Percentiles rank a stretch among this genome's conserved stretches.
phyloP scores from a whole-genome alignment of 2,888 invertebrate genomes.

The Nipponacmea schrenckii region DNA sequence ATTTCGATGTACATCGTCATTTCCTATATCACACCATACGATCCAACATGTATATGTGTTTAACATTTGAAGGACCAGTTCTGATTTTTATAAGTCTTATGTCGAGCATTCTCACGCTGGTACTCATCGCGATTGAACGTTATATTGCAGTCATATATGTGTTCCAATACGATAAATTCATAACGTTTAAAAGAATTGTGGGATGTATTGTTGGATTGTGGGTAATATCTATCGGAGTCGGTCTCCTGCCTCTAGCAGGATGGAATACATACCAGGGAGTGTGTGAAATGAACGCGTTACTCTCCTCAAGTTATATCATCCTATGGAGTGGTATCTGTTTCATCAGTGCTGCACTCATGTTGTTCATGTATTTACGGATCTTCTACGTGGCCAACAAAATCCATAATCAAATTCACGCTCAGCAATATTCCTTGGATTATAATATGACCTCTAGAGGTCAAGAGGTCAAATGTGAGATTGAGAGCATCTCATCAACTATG shows the following conservation, averaged over 20 bases:
- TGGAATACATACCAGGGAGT: constrained; percentile 16
- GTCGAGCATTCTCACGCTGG: constrained; percentile 32
- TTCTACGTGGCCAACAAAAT: constrained; percentile 28
- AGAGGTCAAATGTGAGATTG: too few species aligned
- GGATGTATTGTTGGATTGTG: constrained; percentile 19
- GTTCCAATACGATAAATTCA: constrained; percentile 25
- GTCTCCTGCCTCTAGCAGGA: constrained; percentile 29
- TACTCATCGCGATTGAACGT: constrained; percentile 29
- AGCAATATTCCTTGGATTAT: neutral
- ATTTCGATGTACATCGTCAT: constrained; percentile 26
- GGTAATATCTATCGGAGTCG: constrained; percentile 28
- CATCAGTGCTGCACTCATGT: constrained; percentile 27
- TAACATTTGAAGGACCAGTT: constrained; percentile 32
- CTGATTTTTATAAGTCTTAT: constrained; percentile 33
- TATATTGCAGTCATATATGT: constrained; percentile 31
- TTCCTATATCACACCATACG: constrained; percentile 20
- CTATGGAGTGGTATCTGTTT: constrained; percentile 33
- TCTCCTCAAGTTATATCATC: constrained; percentile 29
- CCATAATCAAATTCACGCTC: constrained; percentile 22
- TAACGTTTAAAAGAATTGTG: constrained; percentile 24
- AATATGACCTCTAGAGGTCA: too few species aligned
- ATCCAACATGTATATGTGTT: constrained; percentile 29
- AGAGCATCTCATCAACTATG: too few species aligned
- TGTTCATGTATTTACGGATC: constrained; percentile 32
- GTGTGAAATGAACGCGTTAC: constrained; percentile 26